A percentile compares a stretch with the other conserved stretches of the same genome.
These are phyloP conservation scores for Apocheima hispidaria DNA, from an alignment of 2,888 invertebrate genomes.

Conservation along the genomic window DNA sequence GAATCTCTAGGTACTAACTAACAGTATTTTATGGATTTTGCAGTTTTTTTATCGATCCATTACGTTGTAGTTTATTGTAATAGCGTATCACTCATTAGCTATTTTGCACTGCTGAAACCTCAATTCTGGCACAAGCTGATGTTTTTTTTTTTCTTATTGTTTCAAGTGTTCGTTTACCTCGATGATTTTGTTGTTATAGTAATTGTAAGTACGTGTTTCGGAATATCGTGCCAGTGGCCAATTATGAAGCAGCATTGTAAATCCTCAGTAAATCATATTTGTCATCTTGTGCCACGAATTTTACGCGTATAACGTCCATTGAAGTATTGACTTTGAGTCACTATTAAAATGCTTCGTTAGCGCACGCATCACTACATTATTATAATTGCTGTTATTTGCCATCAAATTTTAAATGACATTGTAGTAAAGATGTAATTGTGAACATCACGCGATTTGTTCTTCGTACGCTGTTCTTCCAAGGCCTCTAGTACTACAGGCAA, in stretches of 20 bases:
- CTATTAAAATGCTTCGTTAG: conserved; percentile 18
- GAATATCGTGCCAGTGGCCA: conserved; percentile 50
- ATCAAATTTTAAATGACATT: conserved; percentile 9
- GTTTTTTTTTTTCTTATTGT: conserved; percentile 9
- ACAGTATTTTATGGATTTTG: conserved; percentile 32
- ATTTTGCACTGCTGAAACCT: conserved; percentile 40
- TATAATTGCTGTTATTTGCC: conserved; percentile 8
- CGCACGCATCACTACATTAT: conserved; percentile 12
- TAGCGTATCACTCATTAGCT: conserved; percentile 7
- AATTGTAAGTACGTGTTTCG: conserved; percentile 49
- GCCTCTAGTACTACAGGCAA: conserved; percentile 4
- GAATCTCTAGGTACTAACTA: conserved; percentile 39
- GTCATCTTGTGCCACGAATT: conserved; percentile 33
- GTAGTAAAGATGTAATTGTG: conserved; percentile 2
- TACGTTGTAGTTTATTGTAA: conserved; percentile 15
- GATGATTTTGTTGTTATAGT: conserved; percentile 38
- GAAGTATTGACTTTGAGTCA: conserved; percentile 8
- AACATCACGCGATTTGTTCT: conserved; percentile 16
- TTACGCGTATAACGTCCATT: conserved; percentile 21
- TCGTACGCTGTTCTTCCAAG: conserved; percentile 14
- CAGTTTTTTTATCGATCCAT: conserved; percentile 6
- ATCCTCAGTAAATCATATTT: conserved; percentile 38
- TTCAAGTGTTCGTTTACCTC: conserved; percentile 10
- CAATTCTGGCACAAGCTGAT: conserved; percentile 36
- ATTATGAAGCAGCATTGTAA: conserved; percentile 46